A percentile compares a stretch with the other conserved stretches of the same genome.
Conservation (phyloP, 2,797 vertebrate species). For the Pipistrellus nathusii region DNA sequence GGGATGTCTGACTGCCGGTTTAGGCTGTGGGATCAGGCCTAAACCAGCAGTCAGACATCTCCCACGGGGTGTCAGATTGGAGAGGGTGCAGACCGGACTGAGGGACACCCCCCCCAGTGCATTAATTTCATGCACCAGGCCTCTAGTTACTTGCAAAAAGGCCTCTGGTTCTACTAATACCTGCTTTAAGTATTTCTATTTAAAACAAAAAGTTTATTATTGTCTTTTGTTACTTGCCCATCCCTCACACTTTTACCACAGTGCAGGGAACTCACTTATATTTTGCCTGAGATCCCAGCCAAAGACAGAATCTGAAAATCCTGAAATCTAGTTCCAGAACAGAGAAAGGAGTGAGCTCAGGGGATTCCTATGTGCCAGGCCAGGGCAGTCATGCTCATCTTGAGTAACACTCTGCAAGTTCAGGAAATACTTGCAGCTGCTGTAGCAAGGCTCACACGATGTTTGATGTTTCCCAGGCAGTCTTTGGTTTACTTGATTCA, state of each 20-base stretch:
- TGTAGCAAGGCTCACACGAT: not conserved
- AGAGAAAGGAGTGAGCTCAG: not conserved
- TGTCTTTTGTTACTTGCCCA: constrained; percentile 22
- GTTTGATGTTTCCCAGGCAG: not conserved
- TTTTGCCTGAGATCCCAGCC: not conserved
- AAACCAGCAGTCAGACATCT: too few relatives aligned
- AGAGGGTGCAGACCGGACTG: too few relatives aligned
- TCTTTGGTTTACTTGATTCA: not conserved
- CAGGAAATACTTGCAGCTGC: not conserved
- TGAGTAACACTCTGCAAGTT: not conserved
- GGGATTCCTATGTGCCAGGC: not conserved
- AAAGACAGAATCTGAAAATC: not conserved
- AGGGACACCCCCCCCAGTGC: too few relatives aligned
- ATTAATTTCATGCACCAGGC: too few relatives aligned
- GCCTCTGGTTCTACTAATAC: not conserved
- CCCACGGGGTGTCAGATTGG: too few relatives aligned
- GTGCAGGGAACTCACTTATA: not conserved
- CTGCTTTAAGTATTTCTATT: constrained; percentile 18
- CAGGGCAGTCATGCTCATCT: not conserved
- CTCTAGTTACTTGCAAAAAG: not conserved
- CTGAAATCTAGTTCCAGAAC: not conserved
- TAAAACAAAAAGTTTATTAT: not conserved
- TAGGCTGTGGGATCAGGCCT: too few relatives aligned
- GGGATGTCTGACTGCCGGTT: too few relatives aligned
- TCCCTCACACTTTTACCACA: not conserved